Evolutionary conservation across 2,113 vertebrate genomes (phyloP), one percentile per base, ranked within the genome.

Genomic region (Ceyx melanurus): DNA sequence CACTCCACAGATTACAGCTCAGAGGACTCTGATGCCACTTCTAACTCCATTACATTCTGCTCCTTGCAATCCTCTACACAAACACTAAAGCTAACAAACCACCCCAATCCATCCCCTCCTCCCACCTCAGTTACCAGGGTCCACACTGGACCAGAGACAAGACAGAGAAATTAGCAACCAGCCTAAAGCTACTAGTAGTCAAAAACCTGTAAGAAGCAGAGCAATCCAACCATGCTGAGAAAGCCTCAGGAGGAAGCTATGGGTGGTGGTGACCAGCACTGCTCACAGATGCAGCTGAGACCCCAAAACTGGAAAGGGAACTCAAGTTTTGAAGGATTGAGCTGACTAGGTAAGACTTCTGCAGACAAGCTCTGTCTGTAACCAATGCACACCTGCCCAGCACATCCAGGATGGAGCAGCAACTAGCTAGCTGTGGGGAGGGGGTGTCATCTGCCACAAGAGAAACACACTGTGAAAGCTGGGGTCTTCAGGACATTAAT

Each of bases 1-100:
- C 90, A 93, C 90, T 73, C 85, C 92, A 95, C 71, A 45, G 72
- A 95, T 82, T 91, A 74, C 19, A 89, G 86, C 95, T 81, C 88
- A 89, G 72, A 89, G 78, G 78, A 53, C 72, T 21, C 11, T 25
- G 60, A 89, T 73, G 60, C 37, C 75, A 82, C 85, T 94, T 91
- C 25, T 89, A 89, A 87, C 75, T 67, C 71, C 67, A 74, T 89
- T 89, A 84, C 74, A 85, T 88, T 85, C 89, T 35, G 35, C 62
- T 95, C 64, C 58, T 87, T 3, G 2, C 43, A 35, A 79, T 48
- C 64, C 64, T 93, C 74, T 92, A n/a, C 79, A 79, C 37, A 92
- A 90, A 79, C 85, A 89, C 51, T 73, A 89, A 85, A 89, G 50
- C 75, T 29, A 58, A 46, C 21, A 85, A 76, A 92, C 46, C 61